A percentile compares a stretch with the other conserved stretches of the same genome.
Evolutionary conservation across 2,797 vertebrate genomes (phyloP).

Genomic region (Bryconaethiops microstoma): DNA sequence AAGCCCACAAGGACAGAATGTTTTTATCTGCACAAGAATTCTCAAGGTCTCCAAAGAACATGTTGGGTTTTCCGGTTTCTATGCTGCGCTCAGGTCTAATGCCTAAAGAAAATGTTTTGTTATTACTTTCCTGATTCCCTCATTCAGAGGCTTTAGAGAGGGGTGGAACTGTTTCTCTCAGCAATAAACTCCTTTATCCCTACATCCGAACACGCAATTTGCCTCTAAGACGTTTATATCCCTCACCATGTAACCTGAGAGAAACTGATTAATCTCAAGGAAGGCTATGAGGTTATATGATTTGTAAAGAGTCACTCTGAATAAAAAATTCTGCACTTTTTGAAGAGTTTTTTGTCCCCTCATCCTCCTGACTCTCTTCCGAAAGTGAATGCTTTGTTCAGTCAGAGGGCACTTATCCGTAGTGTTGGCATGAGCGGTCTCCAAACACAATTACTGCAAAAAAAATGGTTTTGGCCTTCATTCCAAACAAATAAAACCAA

Average conservation of each 20-base stretch:
- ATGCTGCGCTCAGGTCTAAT: neutral
- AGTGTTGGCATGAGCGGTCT: conserved; percentile 3
- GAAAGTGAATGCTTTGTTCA: conserved; percentile 17
- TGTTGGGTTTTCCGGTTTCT: neutral
- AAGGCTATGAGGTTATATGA: conserved; percentile 33
- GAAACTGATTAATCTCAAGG: conserved; percentile 22
- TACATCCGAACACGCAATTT: conserved; percentile 8
- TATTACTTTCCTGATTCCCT: conserved; percentile 15
- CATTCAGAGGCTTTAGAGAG: neutral
- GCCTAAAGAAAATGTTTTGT: conserved; percentile 27
- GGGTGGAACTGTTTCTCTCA: conserved; percentile 24
- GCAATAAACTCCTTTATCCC: conserved; percentile 38
- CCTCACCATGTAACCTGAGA: conserved; percentile 14
- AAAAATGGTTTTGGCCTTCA: conserved; percentile 18
- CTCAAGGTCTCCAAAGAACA: conserved; percentile 12
- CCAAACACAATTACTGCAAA: neutral
- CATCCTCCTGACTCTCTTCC: neutral
- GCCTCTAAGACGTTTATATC: conserved; percentile 39
- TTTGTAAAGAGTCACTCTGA: conserved; percentile 19
- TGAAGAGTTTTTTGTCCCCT: conserved; percentile 2
- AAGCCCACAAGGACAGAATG: neutral
- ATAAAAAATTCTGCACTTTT: conserved; percentile 15
- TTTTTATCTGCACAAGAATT: neutral
- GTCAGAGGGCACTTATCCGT: conserved; percentile 32
- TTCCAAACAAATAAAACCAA: conserved; percentile 16